Conservation (phyloP, 2,797 vertebrate genomes). For the Chiroxiphia lanceolata region DNA sequence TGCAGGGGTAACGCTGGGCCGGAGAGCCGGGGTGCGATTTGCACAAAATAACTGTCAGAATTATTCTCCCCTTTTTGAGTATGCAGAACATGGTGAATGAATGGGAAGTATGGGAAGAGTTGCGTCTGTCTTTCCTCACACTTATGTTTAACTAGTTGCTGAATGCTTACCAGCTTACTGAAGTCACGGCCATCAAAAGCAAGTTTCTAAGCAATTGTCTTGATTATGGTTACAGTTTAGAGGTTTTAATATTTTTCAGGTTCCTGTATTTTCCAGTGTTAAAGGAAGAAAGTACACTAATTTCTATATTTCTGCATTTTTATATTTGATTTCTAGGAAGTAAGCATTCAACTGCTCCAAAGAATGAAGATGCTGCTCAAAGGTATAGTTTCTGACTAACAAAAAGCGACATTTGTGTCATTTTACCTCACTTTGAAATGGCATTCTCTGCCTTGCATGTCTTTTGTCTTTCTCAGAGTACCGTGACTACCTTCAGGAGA, state of each 20-base stretch:
- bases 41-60: rapidly evolving
- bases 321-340: conserved; percentile 56
- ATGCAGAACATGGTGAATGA: rapidly evolving
- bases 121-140: not conserved
- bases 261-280: not conserved
- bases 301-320: not conserved
- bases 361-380: conserved; percentile 67
- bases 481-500: not conserved
- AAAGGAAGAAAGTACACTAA: not conserved
- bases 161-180: not conserved
- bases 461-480: not conserved
- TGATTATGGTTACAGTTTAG: not conserved
- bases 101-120: too few relatives aligned
- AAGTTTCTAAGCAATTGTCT: not conserved
- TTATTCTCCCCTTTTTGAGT: not conserved
- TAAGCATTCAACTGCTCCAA: conserved; percentile 48
- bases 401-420: not conserved
- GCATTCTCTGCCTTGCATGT: rapidly evolving
- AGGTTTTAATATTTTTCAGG: not conserved
- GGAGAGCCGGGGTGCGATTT: rapidly evolving
- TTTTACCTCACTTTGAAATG: not conserved
- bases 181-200: not conserved
- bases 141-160: not conserved
- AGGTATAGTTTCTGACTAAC: conserved; percentile 66
- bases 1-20: too few relatives aligned